Evolutionary conservation across 2,888 invertebrate species (phyloP), one percentile per base, ranked within the genome.

Genomic region (Laothoe populi): DNA sequence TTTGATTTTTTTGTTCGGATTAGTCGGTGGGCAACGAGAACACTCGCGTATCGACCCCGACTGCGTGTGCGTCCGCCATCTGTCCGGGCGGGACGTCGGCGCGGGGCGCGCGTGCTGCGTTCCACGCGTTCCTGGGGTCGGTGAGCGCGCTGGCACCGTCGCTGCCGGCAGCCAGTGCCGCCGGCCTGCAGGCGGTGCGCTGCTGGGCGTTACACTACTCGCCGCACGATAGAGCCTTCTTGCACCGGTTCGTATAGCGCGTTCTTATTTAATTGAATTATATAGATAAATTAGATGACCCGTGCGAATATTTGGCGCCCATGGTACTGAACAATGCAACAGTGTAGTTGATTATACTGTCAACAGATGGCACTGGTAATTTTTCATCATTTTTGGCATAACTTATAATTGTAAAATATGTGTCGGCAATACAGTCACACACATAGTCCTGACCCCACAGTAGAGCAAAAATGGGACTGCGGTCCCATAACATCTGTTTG

Each of bases 161-260:
- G 19, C 92, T 98, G 66, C 97, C 98, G 0, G 95, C 97, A 67
- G 97, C 98, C 46, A 97, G 98, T 7, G 95, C 98, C 0, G 91
- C 98, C 23, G 97, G 98, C 75, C 96, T 98, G 84, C 98, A 98
- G 88, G 98, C 98, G 0, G 97, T 99, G 45, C 94, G 98, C 66
- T 98, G 98, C 86, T 99, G 98, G 96, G 98, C 98, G 35, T 94
- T 99, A 60, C 95, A 96, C 75, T 99, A 98, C 84, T 96, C 96
- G 0, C 95, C 96, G 44, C 95, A 96, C 1, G 99, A 99, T 88
- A 97, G 99, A 78, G 95, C 96, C 74, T 99, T 99, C 86, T 90
- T 99, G 31, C 99, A 99, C 84, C 91, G 95, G 93, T 90, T 35
- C 61, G 62, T 21, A 23, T 16, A 3, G 4, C 31, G 5, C n/a